These are phyloP conservation scores for Phylloscopus trochiloides DNA, from an alignment of 2,113 vertebrate genomes.

Conservation along the genomic window DNA sequence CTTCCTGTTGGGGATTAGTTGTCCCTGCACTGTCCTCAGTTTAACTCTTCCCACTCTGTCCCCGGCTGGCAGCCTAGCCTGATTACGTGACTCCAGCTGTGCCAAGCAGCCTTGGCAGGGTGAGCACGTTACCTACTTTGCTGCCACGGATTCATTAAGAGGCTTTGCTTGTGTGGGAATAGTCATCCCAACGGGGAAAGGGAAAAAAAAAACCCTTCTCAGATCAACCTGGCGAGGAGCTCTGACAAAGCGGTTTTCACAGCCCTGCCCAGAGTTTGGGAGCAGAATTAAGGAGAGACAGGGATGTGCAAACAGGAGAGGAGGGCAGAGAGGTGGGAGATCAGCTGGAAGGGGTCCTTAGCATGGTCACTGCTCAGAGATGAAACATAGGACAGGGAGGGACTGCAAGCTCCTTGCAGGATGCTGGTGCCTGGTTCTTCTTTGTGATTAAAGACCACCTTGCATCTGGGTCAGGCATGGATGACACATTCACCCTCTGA, in stretches of 20 bases:
- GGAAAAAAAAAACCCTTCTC: not conserved
- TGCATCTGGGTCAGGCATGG: not conserved
- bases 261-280: not conserved
- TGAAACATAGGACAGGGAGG: not conserved
- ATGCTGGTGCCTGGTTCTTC: not conserved
- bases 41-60: conserved; percentile 50
- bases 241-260: conserved; percentile 44
- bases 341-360: not conserved
- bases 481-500: not conserved
- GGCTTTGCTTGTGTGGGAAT: conserved; percentile 69
- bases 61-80: not conserved
- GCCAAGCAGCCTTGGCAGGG: conserved; percentile 69
- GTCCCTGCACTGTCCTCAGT: conserved; percentile 36
- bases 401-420: not conserved
- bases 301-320: not conserved
- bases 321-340: not conserved
- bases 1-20: conserved; percentile 37
- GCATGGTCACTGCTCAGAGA: not conserved
- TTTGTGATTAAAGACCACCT: not conserved
- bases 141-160: conserved; percentile 71
- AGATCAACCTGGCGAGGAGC: conserved; percentile 23
- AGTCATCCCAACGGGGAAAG: conserved; percentile 44
- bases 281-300: not conserved
- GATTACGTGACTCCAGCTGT: conserved; percentile 65
- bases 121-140: conserved; percentile 51